Base-by-base conservation (phyloP, 2,113 vertebrate species). In the Brienomyrus brachyistius region DNA sequence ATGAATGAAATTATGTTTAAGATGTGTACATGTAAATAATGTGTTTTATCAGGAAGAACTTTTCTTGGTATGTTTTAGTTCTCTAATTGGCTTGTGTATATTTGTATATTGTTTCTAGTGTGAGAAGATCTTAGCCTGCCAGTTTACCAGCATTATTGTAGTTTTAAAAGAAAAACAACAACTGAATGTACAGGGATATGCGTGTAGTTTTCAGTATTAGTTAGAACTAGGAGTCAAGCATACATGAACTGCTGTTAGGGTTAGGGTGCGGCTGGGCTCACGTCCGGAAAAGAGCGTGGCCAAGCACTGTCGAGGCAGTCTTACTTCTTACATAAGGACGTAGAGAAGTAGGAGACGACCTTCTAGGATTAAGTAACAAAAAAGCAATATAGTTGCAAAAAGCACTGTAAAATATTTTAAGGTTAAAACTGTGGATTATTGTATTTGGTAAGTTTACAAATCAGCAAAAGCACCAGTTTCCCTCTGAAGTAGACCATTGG, bases 71-170 rank as follows among this genome's bases (percentile, higher is more conserved):
- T 96, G 96, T 96, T 97, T 97, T 96, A 96, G 97, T 96, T 96
- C 96, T 96, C 94, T 97, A 94, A 94, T 96, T 96, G 96, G 96
- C 96, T 97, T 97, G 96, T 96, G 96, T 97, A 96, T 96, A 96
- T 96, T 97, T 96, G 96, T 97, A 96, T 96, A 95, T 96, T 96
- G 96, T 97, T 97, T 97, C 95, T 97, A 97, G 96, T 96, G 96
- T 97, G 96, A 96, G 89, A 89, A 89, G 95, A 97, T 96, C 97
- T 97, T 97, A 97, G 97, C 96, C 97, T 97, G 97, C 97, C 96
- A 97, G 97, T 97, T 97, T 97, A 97, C 97, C 97, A 97, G 97
- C 97, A 97, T 97, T 96, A 97, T 96, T 97, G 96, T 97, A 97
- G 97, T 97, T 96, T 96, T 97, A 90, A 90, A 90, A 83, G 52